Conservation (phyloP, 2,797 vertebrate genomes). For the Neopelma chrysocephalum region DNA sequence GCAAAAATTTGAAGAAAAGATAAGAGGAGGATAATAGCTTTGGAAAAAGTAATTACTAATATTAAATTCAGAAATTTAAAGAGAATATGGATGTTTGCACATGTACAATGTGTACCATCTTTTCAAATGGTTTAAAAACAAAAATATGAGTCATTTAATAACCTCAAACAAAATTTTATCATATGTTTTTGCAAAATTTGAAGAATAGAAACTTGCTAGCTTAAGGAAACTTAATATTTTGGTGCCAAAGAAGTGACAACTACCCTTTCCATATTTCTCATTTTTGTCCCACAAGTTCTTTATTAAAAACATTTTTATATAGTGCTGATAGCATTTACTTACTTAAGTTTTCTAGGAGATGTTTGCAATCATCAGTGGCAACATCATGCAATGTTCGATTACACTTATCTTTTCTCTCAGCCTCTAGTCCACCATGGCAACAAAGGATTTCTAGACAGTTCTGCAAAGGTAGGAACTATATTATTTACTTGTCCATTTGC, state of each 20-base stretch:
- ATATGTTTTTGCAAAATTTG: neutral
- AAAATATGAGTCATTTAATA: neutral
- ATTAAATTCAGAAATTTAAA: neutral
- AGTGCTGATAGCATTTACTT: slow-evolving; percentile 65
- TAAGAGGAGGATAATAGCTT: neutral
- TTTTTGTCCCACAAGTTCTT: neutral
- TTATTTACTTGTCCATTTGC: slow-evolving; percentile 40
- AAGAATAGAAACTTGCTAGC: neutral
- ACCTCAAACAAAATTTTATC: neutral
- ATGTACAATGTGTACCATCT: neutral
- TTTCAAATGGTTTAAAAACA: neutral
- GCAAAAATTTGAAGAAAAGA: neutral
- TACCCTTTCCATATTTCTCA: neutral
- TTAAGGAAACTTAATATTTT: neutral
- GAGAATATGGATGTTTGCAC: neutral
- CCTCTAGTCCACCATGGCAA: slow-evolving; percentile 88
- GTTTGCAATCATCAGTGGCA: slow-evolving; percentile 97
- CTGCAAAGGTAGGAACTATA: slow-evolving; percentile 76
- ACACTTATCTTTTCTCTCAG: slow-evolving; percentile 89
- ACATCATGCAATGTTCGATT: slow-evolving; percentile 91
- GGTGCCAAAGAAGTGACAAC: neutral
- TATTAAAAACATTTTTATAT: neutral
- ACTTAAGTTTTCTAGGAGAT: slow-evolving; percentile 94
- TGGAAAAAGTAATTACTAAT: neutral
- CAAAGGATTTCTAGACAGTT: slow-evolving; percentile 94